Evolutionary conservation across 2,113 vertebrate genomes (phyloP), one percentile per base, ranked within the genome.

Genomic region (Plecturocebus donacophilus): DNA sequence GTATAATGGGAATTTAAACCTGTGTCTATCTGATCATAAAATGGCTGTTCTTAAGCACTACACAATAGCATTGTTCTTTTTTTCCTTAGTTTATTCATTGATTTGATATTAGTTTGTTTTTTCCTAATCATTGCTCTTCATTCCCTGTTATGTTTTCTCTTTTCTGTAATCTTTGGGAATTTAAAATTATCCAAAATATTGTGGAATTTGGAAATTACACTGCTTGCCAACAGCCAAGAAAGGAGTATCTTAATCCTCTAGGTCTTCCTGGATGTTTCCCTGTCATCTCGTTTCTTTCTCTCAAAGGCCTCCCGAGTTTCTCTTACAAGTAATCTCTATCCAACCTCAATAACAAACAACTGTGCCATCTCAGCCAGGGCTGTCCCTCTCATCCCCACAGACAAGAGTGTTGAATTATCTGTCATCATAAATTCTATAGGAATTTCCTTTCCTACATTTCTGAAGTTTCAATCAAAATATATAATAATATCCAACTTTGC

Each of bases 321-420:
- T 13, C 85, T 73, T 30, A 20, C 23, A 54, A 13, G 64, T 25
- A n/a, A 49, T 52, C 21, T 70, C 1, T 30, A 42, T 4, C n/a
- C 40, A 73, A 20, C 27, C 52, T 96, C 19, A 73, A 0, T 9
- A 16, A 6, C 38, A 52, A 21, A 52, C 54, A 75, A 6, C 35
- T 32, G 3, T 0, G 2, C 17, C 17, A 45, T n/a, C n/a, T 30
- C 6, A n/a, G 14, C 11, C 17, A 71, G n/a, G 11, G 32, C 8
- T 54, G 6, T 10, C 30, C 21, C 45, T 56, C 23, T 10, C 13
- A 35, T 1, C 1, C 3, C 8, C 35, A 5, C 21, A 19, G 25
- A 10, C 8, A 20, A 2, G n/a, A 40, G 1, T 38, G 68, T 32
- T 81, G 32, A 90, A 4, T 56, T 47, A 40, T 20, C 21, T 8